These are phyloP conservation scores for Macrotrachela quadricornifera DNA, from an alignment of 1,140 invertebrate species.

Conservation along the genomic window DNA sequence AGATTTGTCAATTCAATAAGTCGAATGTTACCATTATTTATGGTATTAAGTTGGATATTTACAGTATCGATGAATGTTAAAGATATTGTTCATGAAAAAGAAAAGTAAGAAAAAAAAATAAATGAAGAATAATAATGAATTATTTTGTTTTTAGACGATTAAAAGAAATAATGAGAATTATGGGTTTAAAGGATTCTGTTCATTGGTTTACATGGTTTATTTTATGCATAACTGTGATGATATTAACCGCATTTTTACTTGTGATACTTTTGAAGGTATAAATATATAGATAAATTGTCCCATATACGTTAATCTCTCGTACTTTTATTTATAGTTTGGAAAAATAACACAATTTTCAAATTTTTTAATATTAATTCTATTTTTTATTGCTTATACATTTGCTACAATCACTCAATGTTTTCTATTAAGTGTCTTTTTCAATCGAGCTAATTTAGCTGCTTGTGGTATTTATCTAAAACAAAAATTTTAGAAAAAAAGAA, in stretches of 20 bases:
- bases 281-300: too few species aligned
- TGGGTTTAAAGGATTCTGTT: conserved; percentile 38
- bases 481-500: too few species aligned
- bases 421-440: conserved; percentile 37
- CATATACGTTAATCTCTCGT: too few species aligned
- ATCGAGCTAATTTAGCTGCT: conserved; percentile 46
- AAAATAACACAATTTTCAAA: conserved; percentile 31
- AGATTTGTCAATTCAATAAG: conserved; percentile 39
- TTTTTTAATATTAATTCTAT: conserved; percentile 33
- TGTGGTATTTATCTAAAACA: too few species aligned
- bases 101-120: conserved; percentile 16
- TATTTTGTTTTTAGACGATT: conserved; percentile 16
- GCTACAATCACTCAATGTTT: conserved; percentile 38
- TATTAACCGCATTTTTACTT: conserved; percentile 24
- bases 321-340: conserved; percentile 11
- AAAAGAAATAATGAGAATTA: conserved; percentile 42
- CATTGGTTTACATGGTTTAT: conserved; percentile 44
- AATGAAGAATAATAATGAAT: too few species aligned
- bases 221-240: conserved; percentile 33
- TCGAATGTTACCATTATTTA: conserved; percentile 46
- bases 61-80: conserved; percentile 55
- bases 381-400: conserved; percentile 35
- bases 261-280: conserved; percentile 28
- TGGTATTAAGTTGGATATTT: conserved; percentile 43
- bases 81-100: conserved; percentile 46